Evolutionary conservation across 2,888 invertebrate genomes (phyloP).

Genomic region (Camptogramma bilineatum): DNA sequence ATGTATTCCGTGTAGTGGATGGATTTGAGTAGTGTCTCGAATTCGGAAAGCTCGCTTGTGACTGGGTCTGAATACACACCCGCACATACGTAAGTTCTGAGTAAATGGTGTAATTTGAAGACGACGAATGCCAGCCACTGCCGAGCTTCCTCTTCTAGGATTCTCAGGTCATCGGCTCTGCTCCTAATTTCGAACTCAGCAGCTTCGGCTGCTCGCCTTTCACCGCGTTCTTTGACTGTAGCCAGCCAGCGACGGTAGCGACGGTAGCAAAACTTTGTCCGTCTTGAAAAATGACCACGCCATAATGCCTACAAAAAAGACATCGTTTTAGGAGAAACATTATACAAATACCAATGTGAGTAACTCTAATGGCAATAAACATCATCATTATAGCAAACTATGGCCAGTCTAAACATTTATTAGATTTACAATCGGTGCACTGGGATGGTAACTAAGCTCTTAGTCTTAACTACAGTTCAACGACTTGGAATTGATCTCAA

Average conservation of each 20-base stretch:
- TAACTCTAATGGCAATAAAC: too few relatives aligned
- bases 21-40: constrained; percentile 75
- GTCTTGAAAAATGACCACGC: constrained; percentile 75
- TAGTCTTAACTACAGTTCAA: constrained; percentile 29
- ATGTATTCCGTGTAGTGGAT: constrained; percentile 77
- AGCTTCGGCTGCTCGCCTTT: constrained; percentile 72
- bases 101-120: constrained; percentile 77
- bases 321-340: not conserved
- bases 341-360: not conserved
- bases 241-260: constrained; percentile 75
- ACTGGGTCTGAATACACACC: constrained; percentile 73
- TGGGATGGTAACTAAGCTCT: constrained; percentile 23
- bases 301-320: constrained; percentile 63
- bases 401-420: constrained; percentile 11
- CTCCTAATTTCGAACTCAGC: constrained; percentile 73
- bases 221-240: constrained; percentile 69
- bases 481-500: constrained; percentile 28
- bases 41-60: constrained; percentile 68
- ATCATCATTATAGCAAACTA: constrained; percentile 1
- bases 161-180: constrained; percentile 71
- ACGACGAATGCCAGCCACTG: constrained; percentile 79
- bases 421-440: constrained; percentile 19
- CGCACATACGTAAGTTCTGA: constrained; percentile 69
- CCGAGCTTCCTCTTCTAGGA: constrained; percentile 76
- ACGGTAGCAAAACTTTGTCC: constrained; percentile 72